These are phyloP conservation scores for Phengaris alcon DNA, from an alignment of 2,888 invertebrate genomes.

Conservation along the genomic window DNA sequence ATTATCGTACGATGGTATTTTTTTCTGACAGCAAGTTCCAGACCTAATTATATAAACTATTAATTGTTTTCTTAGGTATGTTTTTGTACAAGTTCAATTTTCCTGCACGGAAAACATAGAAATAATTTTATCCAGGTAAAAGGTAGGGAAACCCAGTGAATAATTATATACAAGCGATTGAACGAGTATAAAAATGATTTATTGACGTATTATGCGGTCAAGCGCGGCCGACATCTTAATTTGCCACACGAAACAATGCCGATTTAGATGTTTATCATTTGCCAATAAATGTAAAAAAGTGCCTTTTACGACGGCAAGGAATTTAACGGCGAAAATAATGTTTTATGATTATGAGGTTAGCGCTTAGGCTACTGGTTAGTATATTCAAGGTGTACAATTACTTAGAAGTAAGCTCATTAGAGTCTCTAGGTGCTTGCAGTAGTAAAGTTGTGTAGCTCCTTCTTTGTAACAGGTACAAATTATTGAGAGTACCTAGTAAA, in stretches of 20 bases:
- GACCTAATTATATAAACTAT: too few relatives aligned
- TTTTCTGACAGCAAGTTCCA: background rate
- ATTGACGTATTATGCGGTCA: slow-evolving; percentile 53
- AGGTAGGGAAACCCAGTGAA: background rate
- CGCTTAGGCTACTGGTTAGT: background rate
- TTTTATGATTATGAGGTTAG: slow-evolving; percentile 24
- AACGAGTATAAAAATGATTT: slow-evolving; percentile 46
- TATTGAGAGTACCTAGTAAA: too few relatives aligned
- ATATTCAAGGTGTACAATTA: too few relatives aligned
- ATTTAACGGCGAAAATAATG: slow-evolving; percentile 13
- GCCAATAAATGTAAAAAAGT: slow-evolving; percentile 25
- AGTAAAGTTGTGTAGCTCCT: too few relatives aligned
- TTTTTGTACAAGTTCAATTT: background rate
- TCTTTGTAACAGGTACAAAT: too few relatives aligned
- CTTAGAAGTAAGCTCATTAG: too few relatives aligned
- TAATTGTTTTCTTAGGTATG: too few relatives aligned
- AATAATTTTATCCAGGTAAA: background rate
- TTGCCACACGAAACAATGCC: slow-evolving; percentile 46
- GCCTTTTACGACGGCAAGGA: slow-evolving; percentile 8
- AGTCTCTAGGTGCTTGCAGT: too few relatives aligned
- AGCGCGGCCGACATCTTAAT: slow-evolving; percentile 51
- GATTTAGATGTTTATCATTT: slow-evolving; percentile 34
- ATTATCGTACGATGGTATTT: background rate
- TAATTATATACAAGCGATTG: background rate
- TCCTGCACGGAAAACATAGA: background rate